Evolutionary conservation across 2,113 vertebrate genomes (phyloP), one percentile per base, ranked within the genome.

Genomic region (Trochalopteron elliotii): DNA sequence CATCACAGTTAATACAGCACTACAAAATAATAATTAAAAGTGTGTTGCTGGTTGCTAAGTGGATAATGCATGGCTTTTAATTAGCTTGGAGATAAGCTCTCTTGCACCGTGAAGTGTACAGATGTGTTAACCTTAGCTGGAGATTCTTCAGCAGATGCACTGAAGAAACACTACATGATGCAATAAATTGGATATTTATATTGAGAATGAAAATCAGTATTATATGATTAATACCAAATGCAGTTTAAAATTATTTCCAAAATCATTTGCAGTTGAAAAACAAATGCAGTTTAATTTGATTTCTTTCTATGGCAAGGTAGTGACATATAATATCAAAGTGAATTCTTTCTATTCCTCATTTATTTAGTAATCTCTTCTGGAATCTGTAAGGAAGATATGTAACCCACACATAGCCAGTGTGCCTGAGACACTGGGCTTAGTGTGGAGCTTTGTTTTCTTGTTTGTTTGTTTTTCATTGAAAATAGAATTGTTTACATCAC

Each of bases 21-120:
- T 74, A 65, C 39, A 89, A 96, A 94, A 95, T 96, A 96, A 96
- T 97, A 96, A 95, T 97, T 95, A 79, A 94, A 91, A 96, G 93
- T 93, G 31, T 95, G 74, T 96, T 97, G 78, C 71, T 44, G 52
- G 93, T 94, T 96, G 83, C 95, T 93, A 96, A 95, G 94, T 94
- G 86, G 63, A 67, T 97, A 97, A 95, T 81, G 56, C 56, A 64
- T 52, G 44, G 44, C 82, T 86, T 93, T 95, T 97, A 96, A 97
- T 95, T 96, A 97, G 44, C 78, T 95, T 39, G 68, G n/a, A 79
- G 96, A 92, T 86, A 91, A 72, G 67, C 83, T n/a, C 17, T 94
- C 77, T 93, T 82, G 22, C 87, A 86, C 78, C 52, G 84, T 88
- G 69, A 89, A 93, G 59, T 37, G 40, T 79, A 94, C 81, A 94